Evolutionary conservation across 2,888 invertebrate genomes (phyloP), one percentile per base, ranked within the genome.

Genomic region (Thysanoteuthis rhombus): DNA sequence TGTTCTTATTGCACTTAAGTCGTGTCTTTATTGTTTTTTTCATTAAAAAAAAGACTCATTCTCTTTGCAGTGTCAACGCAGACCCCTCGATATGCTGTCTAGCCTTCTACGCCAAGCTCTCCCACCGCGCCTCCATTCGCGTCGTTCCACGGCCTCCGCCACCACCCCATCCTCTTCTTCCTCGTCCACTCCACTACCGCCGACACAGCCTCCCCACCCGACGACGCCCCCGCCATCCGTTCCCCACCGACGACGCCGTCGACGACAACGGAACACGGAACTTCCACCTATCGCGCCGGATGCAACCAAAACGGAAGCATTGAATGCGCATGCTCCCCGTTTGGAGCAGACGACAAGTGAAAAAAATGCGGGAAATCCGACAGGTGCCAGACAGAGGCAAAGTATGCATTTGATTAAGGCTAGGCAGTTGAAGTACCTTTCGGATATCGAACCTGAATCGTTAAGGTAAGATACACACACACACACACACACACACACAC

Each of bases 41-140:
- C n/a, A n/a, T n/a, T n/a, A n/a, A 75, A n/a, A 75, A 75, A 75
- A n/a, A 8, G 3, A 0, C 1, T 75, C 8, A 10, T 75, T n/a
- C n/a, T 75, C 75, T n/a, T n/a, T n/a, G 16, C 91, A 39, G 39
- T 42, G 40, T 40, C 28, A 39, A n/a, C 39, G 42, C 22, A n/a
- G 42, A 42, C 92, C n/a, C 10, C 40, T 92, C 45, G n/a, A 42
- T n/a, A 92, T 92, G 92, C 45, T 92, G n/a, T 92, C 92, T 22
- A 92, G 92, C 22, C 42, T 92, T 36, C n/a, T 92, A 19, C 92
- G 92, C 6, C 40, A 45, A n/a, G 92, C 92, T 8, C 40, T 92
- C 16, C 92, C 92, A 12, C 92, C 92, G 4, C 92, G 92, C 12
- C 92, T 92, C 16, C 92, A 92, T 28, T 45, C 92, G 0, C 92